Conservation (phyloP, 2,797 vertebrate genomes). For the Corythornis leucogaster region DNA sequence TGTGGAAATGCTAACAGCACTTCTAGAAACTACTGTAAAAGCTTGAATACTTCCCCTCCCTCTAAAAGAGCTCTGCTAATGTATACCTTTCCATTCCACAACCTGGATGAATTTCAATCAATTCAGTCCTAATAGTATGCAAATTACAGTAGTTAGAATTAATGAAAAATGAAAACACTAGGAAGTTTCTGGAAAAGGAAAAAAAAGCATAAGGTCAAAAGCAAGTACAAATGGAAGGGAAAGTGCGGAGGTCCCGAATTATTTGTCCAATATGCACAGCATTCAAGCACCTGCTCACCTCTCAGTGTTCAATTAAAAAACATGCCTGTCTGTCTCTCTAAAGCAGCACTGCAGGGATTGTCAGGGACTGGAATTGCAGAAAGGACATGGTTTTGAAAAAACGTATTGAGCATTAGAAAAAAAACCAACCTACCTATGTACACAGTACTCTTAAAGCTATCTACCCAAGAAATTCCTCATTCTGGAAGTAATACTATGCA, state of each 20-base stretch:
- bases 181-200: background rate
- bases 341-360: background rate
- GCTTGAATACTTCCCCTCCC: background rate
- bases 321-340: background rate
- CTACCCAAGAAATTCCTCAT: background rate
- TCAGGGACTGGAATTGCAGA: background rate
- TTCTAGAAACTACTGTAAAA: slow-evolving; percentile 21
- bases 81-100: background rate
- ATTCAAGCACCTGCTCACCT: background rate
- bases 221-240: slow-evolving; percentile 10
- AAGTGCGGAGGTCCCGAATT: background rate
- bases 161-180: slow-evolving; percentile 30
- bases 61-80: background rate
- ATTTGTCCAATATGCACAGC: background rate
- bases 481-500: background rate
- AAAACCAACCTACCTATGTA: background rate
- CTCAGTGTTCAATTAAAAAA: background rate
- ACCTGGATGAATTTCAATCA: slow-evolving; percentile 31
- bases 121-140: slow-evolving; percentile 26
- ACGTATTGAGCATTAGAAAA: background rate
- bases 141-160: slow-evolving; percentile 45
- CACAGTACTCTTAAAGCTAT: background rate
- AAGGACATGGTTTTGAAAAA: slow-evolving; percentile 34
- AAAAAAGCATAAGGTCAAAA: background rate
- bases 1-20: slow-evolving; percentile 7